These are phyloP conservation scores for Drosophila kanekoi DNA, from an alignment of 2,888 invertebrate species.

Conservation along the genomic window DNA sequence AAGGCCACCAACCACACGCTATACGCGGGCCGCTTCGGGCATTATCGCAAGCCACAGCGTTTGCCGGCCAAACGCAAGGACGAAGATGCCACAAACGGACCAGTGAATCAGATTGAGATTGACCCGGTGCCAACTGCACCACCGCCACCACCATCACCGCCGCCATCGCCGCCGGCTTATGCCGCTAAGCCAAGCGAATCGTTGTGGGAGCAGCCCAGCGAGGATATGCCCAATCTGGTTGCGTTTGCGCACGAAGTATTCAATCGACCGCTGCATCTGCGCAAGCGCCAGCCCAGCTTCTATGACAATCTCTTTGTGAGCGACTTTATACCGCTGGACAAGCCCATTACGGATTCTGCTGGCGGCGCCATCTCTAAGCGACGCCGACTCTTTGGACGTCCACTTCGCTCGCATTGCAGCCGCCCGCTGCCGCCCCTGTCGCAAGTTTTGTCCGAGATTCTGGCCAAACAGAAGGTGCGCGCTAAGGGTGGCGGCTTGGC, in stretches of 20 bases:
- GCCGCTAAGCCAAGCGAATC: constrained; percentile 18
- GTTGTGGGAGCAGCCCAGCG: constrained; percentile 29
- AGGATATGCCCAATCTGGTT: constrained; percentile 42
- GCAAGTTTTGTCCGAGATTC: constrained; percentile 32
- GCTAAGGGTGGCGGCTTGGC: constrained; percentile 53
- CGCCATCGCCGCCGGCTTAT: constrained; percentile 3
- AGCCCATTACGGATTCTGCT: constrained; percentile 51
- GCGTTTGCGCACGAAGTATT: constrained; percentile 42
- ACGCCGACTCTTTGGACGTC: constrained; percentile 1
- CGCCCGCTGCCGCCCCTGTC: constrained; percentile 51
- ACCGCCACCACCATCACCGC: constrained; percentile 19
- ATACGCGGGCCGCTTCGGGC: constrained; percentile 34
- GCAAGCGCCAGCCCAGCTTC: constrained; percentile 16
- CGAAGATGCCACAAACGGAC: background rate
- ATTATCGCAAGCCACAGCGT: constrained; percentile 38
- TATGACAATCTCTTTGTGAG: constrained; percentile 42
- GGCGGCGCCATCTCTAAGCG: constrained; percentile 66
- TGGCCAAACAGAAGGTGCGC: constrained; percentile 22
- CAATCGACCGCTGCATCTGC: constrained; percentile 31
- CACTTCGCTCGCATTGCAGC: constrained; percentile 35
- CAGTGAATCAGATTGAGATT: background rate
- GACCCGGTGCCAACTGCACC: constrained; percentile 1
- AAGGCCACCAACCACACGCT: constrained; percentile 2
- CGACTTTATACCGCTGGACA: constrained; percentile 50
- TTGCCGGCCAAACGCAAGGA: background rate